A percentile compares a stretch with the other conserved stretches of the same genome.
phyloP scores from a whole-genome alignment of 2,888 invertebrate species.

The Hyposoter dolosus region DNA sequence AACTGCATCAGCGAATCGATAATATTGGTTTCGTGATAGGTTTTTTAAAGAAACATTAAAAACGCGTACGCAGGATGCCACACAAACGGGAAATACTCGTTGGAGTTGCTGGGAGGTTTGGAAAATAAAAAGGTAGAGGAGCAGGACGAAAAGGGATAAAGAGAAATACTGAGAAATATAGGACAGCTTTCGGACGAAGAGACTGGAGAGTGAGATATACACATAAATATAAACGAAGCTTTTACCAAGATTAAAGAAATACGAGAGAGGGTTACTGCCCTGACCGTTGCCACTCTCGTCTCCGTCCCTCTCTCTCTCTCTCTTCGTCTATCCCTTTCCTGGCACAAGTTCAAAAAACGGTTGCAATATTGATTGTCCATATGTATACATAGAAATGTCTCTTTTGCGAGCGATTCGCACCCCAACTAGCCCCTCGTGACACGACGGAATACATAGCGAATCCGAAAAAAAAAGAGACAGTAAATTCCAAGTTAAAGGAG shows the following conservation, averaged over 20 bases:
- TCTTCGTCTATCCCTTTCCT: constrained; percentile 6
- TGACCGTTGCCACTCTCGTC: constrained; percentile 28
- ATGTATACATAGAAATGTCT: constrained; percentile 54
- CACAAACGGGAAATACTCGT: not conserved
- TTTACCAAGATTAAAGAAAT: constrained; percentile 66
- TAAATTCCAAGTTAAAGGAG: not conserved
- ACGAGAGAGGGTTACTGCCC: constrained; percentile 24
- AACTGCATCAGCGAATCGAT: constrained; percentile 55
- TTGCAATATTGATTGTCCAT: constrained; percentile 66
- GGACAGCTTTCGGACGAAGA: constrained; percentile 22
- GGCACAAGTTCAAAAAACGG: constrained; percentile 63
- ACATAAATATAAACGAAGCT: constrained; percentile 64
- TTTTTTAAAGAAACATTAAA: not conserved
- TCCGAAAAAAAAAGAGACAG: not conserved
- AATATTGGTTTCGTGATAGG: constrained; percentile 41
- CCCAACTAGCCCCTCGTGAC: not conserved
- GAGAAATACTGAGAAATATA: constrained; percentile 31
- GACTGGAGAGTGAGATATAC: constrained; percentile 35
- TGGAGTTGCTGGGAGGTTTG: constrained; percentile 1
- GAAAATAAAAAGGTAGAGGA: not conserved
- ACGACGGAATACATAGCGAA: constrained; percentile 4
- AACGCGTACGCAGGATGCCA: too few species aligned
- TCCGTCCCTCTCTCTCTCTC: not conserved
- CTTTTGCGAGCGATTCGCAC: constrained; percentile 45
- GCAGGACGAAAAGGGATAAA: constrained; percentile 16